Base-by-base conservation (phyloP, 2,888 invertebrate genomes). In the Mellilla xanthometata region DNA sequence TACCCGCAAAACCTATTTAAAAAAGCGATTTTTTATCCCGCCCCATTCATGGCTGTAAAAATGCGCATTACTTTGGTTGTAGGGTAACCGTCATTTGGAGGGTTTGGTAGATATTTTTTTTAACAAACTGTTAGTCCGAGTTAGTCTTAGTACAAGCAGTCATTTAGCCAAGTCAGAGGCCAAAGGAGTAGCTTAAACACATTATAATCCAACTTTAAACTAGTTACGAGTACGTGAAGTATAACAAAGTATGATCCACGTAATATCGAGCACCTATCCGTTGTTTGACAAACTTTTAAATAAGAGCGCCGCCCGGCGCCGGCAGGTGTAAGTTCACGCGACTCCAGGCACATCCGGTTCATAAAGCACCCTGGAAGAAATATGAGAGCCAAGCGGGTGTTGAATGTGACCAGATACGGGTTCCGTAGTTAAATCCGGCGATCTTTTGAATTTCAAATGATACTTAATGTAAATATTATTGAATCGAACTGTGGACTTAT, bases 1-100 rank as follows among this genome's bases (percentile, higher is more conserved):
- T 72, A 69, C 71, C 80, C 80, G 71, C 79, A 75, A 71, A 83
- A 78, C 72, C 85, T 84, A 81, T 84, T 85, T 79, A 81, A 84
- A 83, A 81, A 84, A 73, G 76, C 81, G 76, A 84, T 85, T 83
- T 81, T 84, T 85, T 83, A 83, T 78, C 71, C 74, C 69, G 58
- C 70, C 73, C 70, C 65, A 58, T 58, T 55, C 58, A 52, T 30
- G 49, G 42, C 52, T 47, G 51, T 52, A 57, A 57, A 57, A 57
- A 57, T 60, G 54, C 57, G 57, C 57, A 60, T 54, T 57, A 52
- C 54, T 54, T 48, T 40, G 27, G 31, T 39, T 11, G 23, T 59
- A 49, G 49, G 55, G 49, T 52, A 36, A 4, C 54, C 15, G 41
- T 34, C 31, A 29, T 11, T 6, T 13, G 5, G 19, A 26, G 13